phyloP scores from a whole-genome alignment of 2,888 invertebrate species.

The Tridacna gigas region DNA sequence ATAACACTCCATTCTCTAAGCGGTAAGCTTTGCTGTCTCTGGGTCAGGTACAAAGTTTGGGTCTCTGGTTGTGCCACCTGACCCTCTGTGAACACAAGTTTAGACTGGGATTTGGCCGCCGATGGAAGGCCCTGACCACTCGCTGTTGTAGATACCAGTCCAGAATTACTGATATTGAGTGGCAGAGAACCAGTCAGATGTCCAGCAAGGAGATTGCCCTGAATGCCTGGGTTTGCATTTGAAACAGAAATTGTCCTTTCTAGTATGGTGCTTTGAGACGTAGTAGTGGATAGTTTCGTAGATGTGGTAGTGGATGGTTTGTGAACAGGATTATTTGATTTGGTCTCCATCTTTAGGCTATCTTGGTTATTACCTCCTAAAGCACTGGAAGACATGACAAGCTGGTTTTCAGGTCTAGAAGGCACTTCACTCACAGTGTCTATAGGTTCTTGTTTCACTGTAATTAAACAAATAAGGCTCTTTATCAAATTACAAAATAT shows the following conservation, averaged over 20 bases:
- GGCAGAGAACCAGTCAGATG: slow-evolving; percentile 61
- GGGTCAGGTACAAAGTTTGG: slow-evolving; percentile 66
- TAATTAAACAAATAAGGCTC: not conserved
- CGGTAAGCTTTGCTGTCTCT: slow-evolving; percentile 82
- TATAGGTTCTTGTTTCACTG: slow-evolving; percentile 52
- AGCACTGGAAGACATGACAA: slow-evolving; percentile 33
- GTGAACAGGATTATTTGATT: slow-evolving; percentile 1
- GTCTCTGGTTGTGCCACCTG: slow-evolving; percentile 44
- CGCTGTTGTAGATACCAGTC: slow-evolving; percentile 46
- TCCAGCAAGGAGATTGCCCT: slow-evolving; percentile 57
- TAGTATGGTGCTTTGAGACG: slow-evolving; percentile 63
- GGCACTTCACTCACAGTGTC: slow-evolving; percentile 42
- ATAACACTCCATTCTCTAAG: slow-evolving; percentile 92
- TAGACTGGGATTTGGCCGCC: slow-evolving; percentile 21
- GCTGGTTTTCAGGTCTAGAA: slow-evolving; percentile 34
- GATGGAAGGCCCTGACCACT: not conserved
- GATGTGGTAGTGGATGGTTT: slow-evolving; percentile 38
- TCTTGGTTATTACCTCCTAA: slow-evolving; percentile 32
- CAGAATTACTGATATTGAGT: slow-evolving; percentile 51
- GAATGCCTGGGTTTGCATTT: slow-evolving; percentile 21
- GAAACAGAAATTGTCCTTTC: slow-evolving; percentile 51
- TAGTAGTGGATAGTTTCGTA: slow-evolving; percentile 45
- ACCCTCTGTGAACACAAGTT: not conserved
- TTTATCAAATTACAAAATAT: not conserved
- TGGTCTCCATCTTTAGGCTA: not conserved